Base-by-base conservation (phyloP, 2,797 vertebrate genomes). In the Pelodytes ibericus region DNA sequence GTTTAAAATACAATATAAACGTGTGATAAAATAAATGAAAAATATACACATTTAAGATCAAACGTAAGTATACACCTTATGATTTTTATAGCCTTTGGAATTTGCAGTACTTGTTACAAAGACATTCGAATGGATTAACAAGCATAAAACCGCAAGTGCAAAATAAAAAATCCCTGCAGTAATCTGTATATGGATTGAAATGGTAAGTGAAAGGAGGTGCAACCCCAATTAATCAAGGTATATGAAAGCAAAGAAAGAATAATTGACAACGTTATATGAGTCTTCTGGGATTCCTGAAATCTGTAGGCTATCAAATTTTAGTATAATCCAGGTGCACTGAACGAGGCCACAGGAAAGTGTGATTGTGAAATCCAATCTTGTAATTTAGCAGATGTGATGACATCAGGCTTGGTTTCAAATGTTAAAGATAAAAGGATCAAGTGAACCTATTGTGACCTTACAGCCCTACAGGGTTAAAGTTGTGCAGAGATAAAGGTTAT, bases 331-430 rank as follows among this genome's bases (percentile, higher is more conserved):
- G 76, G 76, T 79, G 76, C 76, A 79, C 25, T 69, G 71, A 62
- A 53, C 44, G 22, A 67, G 62, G 16, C 25, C 33, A 25, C 76
- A 79, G 71, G 44, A 68, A 79, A 79, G 63, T 73, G 76, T 73
- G 76, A 67, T 73, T 68, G 76, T 73, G 76, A 73, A 79, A 79
- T 73, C 71, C 47, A 73, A 79, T 69, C 76, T 68, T 69, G 70
- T 73, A 72, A 79, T 69, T 79, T 79, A 79, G 70, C 76, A 79
- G 76, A 79, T 79, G 76, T 73, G 76, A 79, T 79, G 71, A 79
- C 76, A 79, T 79, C 57, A 73, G 76, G 36, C 57, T 63, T 56
- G 76, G 76, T 79, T 69, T 79, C 76, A 56, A 68, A 68, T 73
- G 76, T 31, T 73, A 16, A 61, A 56, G 71, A 73, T 79, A 69